These are phyloP conservation scores for Cryptocephalus moraei DNA, from an alignment of 2,888 invertebrate species.

Conservation along the genomic window DNA sequence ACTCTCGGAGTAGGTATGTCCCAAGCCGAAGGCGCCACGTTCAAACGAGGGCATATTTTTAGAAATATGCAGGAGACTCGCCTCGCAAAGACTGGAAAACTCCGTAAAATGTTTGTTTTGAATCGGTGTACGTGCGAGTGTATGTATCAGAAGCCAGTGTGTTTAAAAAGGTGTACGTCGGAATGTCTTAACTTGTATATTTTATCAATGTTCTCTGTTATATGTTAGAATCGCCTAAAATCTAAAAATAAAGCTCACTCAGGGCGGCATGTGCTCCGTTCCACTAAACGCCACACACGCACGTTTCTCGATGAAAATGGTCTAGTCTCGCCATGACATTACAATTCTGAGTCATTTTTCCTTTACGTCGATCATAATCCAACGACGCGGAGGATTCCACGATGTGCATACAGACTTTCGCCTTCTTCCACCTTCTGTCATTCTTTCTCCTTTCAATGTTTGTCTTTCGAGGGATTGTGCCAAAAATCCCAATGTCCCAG, in stretches of 20 bases:
- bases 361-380: too few species aligned
- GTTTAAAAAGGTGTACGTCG: neutral
- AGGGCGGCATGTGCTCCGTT: constrained; percentile 27
- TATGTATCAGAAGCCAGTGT: neutral
- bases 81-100: neutral
- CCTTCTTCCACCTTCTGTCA: too few species aligned
- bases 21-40: too few species aligned
- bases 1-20: too few species aligned
- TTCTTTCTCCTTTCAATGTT: too few species aligned
- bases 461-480: too few species aligned
- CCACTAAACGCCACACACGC: constrained; percentile 29
- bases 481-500: too few species aligned
- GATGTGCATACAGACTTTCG: too few species aligned
- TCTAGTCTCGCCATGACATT: constrained; percentile 15
- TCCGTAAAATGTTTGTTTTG: neutral
- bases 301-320: constrained; percentile 30
- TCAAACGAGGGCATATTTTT: neutral
- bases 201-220: constrained; percentile 10
- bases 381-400: too few species aligned
- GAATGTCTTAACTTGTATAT: constrained; percentile 3
- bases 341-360: too few species aligned
- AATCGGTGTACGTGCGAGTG: neutral
- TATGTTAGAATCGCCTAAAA: constrained; percentile 22
- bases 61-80: neutral
- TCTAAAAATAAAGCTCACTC: constrained; percentile 34